Base-by-base conservation (phyloP, 1,140 invertebrate species). In the Drosophila lacertosa region DNA sequence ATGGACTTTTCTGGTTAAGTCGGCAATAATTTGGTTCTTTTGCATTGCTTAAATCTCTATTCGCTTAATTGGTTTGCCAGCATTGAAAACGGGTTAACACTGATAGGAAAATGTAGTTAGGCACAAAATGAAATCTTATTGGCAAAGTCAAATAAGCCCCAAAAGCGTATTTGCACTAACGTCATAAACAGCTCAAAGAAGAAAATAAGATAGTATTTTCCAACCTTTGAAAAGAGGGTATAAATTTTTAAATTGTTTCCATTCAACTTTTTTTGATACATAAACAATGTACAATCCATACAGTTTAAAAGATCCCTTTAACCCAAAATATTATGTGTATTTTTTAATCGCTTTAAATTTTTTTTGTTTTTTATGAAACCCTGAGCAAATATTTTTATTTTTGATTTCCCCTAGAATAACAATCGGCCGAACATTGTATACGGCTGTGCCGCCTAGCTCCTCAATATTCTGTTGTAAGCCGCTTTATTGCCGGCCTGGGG, bases 1-100 rank as follows among this genome's bases (percentile, higher is more conserved):
- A 83, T 83, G 80, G 81, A 84, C 63, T 83, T 83, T 83, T 73
- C 76, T 69, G 72, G 81, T 86, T 63, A 66, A 75, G 47, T 64
- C 76, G 35, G 67, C 42, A 73, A 64, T 76, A 57, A 58, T 50
- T 65, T 45, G 9, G 18, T n/a, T 39, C 6, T 72, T 55, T 58
- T 20, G 16, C 22, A 33, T 44, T 33, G 16, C 42, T 35, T 22
- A 15, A 45, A 47, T 35, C 42, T 24, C 24, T 35, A 45, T 16
- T n/a, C 13, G 55, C 16, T 35, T 70, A 62, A 75, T 75, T 75
- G 72, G 63, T 40, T 75, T 62, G 5, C n/a, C 32, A 16, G 35
- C 57, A 58, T 71, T 77, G 45, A 13, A 70, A 47, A 10, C 2
- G 50, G 58, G 37, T 58, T 65, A 29, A 37, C 62, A 22, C 29